A percentile compares a stretch with the other conserved stretches of the same genome.
These are phyloP conservation scores for Notospermus geniculatus DNA, from an alignment of 1,140 invertebrate genomes.

Conservation along the genomic window DNA sequence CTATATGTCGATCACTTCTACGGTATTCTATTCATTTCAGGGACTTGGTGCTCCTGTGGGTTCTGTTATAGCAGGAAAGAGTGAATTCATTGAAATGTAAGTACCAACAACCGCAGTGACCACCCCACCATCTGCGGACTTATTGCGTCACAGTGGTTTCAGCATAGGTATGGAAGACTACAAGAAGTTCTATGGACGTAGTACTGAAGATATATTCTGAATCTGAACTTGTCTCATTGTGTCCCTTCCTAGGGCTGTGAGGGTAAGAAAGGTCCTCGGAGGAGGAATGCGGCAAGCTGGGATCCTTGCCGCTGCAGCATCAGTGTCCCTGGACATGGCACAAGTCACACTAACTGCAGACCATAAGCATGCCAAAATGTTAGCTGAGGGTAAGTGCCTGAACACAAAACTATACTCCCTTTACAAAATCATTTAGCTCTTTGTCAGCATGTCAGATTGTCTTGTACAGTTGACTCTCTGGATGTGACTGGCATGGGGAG, in stretches of 20 bases:
- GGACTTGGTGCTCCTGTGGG: slow-evolving; percentile 85
- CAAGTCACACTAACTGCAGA: slow-evolving; percentile 70
- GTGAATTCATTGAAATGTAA: slow-evolving; percentile 73
- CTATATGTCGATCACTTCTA: neutral
- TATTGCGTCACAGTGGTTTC: no score
- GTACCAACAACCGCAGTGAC: no score
- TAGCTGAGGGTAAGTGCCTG: slow-evolving; percentile 64
- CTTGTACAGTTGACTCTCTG: neutral
- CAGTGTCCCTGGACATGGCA: slow-evolving; percentile 76
- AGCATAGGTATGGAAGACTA: no score
- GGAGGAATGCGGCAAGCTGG: slow-evolving; percentile 91
- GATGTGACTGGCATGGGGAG: neutral
- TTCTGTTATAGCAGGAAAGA: slow-evolving; percentile 76
- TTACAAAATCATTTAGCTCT: neutral
- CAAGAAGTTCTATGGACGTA: no score
- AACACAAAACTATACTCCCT: no score
- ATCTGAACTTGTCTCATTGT: no score
- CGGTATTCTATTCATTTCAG: slow-evolving; percentile 61
- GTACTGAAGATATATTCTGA: no score
- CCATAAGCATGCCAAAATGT: slow-evolving; percentile 67
- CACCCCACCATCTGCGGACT: no score
- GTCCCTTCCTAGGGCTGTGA: slow-evolving; percentile 63
- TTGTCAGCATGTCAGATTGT: neutral
- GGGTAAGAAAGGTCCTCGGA: slow-evolving; percentile 80
- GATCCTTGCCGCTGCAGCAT: slow-evolving; percentile 81